Percentiles rank a stretch among this genome's conserved stretches.
phyloP scores from a whole-genome alignment of 2,797 vertebrate species.

The Microhierax caerulescens region DNA sequence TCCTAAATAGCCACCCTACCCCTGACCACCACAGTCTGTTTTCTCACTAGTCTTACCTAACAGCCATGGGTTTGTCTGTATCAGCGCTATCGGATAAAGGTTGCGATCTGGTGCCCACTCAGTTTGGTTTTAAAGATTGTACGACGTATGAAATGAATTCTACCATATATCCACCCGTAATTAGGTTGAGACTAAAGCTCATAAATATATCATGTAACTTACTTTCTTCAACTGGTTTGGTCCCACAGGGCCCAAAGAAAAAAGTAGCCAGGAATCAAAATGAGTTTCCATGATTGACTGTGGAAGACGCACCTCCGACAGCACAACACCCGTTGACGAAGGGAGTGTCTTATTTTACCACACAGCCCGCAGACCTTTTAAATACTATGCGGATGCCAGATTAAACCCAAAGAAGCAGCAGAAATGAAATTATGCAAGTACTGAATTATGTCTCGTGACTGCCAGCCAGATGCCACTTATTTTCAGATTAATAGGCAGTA shows the following conservation, averaged over 20 bases:
- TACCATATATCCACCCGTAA: neutral
- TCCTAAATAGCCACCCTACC: neutral
- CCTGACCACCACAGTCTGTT: neutral
- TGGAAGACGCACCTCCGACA: neutral
- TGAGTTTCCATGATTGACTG: neutral
- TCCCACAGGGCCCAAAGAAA: neutral
- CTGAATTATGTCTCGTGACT: neutral
- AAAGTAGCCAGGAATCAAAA: neutral
- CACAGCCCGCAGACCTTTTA: neutral
- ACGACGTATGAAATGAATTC: neutral
- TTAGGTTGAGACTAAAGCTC: neutral
- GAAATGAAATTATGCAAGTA: neutral
- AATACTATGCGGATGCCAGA: neutral
- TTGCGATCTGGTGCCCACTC: neutral
- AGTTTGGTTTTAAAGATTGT: neutral
- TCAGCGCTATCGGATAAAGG: neutral
- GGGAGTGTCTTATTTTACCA: neutral
- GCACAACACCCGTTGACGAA: rapidly evolving
- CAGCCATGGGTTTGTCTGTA: neutral
- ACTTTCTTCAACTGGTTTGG: neutral
- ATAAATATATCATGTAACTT: neutral
- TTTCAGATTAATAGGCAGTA: neutral
- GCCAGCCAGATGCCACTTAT: neutral
- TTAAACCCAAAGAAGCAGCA: neutral
- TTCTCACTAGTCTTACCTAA: neutral